Percentiles rank a stretch among this genome's conserved stretches.
These are phyloP conservation scores for Drosophila niveifrons DNA, from an alignment of 2,888 invertebrate species.

Conservation along the genomic window DNA sequence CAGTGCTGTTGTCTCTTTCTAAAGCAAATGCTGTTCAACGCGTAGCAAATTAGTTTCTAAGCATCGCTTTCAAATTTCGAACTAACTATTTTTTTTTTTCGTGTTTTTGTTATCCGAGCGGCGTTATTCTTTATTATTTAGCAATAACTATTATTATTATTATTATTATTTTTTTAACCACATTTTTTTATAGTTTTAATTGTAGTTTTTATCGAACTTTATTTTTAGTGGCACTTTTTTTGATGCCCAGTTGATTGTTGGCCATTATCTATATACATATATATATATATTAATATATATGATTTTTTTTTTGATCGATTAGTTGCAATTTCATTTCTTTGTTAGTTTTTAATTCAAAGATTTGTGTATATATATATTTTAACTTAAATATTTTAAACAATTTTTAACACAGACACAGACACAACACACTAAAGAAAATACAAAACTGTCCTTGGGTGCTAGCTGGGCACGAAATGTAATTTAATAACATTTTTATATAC, in stretches of 20 bases:
- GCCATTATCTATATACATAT: constrained; percentile 47
- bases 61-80: constrained; percentile 14
- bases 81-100: constrained; percentile 16
- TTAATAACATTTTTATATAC: constrained; percentile 37
- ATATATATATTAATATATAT: constrained; percentile 12
- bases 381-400: constrained; percentile 23
- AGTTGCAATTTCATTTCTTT: constrained; percentile 50
- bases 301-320: constrained; percentile 32
- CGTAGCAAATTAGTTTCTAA: constrained; percentile 64
- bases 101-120: constrained; percentile 41
- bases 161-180: constrained; percentile 29
- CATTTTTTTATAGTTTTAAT: constrained; percentile 33
- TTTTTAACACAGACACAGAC: constrained; percentile 31
- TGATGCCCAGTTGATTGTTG: constrained; percentile 57
- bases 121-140: constrained; percentile 18
- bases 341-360: constrained; percentile 46
- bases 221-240: constrained; percentile 37
- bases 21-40: constrained; percentile 55
- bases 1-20: constrained; percentile 61
- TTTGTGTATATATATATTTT: constrained; percentile 29
- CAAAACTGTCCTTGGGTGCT: constrained; percentile 44
- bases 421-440: constrained; percentile 13
- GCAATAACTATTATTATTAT: constrained; percentile 21
- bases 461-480: constrained; percentile 47
- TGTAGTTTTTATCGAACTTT: constrained; percentile 52